A percentile compares a stretch with the other conserved stretches of the same genome.
These are phyloP conservation scores for Octopus bimaculoides DNA, from an alignment of 1,140 invertebrate species.

Conservation along the genomic window DNA sequence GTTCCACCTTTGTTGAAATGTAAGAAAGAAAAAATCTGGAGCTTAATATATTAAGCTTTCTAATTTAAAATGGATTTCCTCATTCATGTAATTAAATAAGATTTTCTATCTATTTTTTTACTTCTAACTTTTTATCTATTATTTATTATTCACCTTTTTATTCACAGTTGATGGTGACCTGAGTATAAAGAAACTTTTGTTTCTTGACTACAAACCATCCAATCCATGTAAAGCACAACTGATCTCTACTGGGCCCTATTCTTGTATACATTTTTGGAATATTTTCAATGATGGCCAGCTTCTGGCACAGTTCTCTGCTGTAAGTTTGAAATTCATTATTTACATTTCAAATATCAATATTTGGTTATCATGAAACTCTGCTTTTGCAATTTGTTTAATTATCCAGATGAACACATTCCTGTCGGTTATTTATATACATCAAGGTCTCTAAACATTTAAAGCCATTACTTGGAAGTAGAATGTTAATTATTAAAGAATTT, in stretches of 20 bases:
- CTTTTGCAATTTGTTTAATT: neutral
- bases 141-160: neutral
- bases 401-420: neutral
- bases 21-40: too few relatives aligned
- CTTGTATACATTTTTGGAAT: slow-evolving; percentile 57
- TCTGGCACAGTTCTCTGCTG: slow-evolving; percentile 51
- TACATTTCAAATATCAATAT: neutral
- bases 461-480: neutral
- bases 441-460: neutral
- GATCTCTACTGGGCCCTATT: slow-evolving; percentile 53
- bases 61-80: too few relatives aligned
- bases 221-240: slow-evolving; percentile 51
- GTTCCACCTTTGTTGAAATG: too few relatives aligned
- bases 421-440: neutral
- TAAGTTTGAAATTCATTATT: slow-evolving; percentile 25
- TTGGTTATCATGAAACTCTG: neutral
- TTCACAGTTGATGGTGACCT: slow-evolving; percentile 55
- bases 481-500: neutral
- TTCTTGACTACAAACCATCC: slow-evolving; percentile 45
- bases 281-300: slow-evolving; percentile 52
- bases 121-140: too few relatives aligned
- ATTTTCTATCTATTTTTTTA: too few relatives aligned
- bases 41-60: too few relatives aligned
- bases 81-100: too few relatives aligned
- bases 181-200: slow-evolving; percentile 51